phyloP scores from a whole-genome alignment of 2,888 invertebrate species.

The Glaucopsyche alexis region DNA sequence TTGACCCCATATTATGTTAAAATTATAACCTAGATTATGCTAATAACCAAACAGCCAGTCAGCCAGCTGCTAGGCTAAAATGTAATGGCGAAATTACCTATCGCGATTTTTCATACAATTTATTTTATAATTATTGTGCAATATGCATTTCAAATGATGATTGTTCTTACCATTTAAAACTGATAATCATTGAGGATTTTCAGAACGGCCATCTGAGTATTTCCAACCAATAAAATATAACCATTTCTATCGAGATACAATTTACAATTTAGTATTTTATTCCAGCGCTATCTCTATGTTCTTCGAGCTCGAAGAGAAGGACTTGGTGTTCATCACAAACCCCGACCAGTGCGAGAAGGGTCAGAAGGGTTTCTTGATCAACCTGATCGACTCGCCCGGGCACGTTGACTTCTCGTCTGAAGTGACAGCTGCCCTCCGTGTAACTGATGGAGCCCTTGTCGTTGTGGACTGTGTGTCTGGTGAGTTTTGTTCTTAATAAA shows the following conservation, averaged over 20 bases:
- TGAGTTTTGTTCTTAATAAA: constrained; percentile 62
- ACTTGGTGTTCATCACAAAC: constrained; percentile 95
- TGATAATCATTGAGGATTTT: constrained; percentile 68
- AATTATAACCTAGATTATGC: neutral
- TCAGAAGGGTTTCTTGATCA: constrained; percentile 98
- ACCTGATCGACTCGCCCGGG: constrained; percentile 99
- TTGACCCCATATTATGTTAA: neutral
- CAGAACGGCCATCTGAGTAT: constrained; percentile 80
- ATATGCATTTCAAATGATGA: constrained; percentile 61
- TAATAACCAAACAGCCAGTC: neutral
- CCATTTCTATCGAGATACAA: constrained; percentile 19
- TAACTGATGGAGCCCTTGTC: constrained; percentile 99
- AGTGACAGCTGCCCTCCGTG: constrained; percentile 99
- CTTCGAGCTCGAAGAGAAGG: constrained; percentile 97
- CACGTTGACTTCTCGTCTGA: constrained; percentile 99
- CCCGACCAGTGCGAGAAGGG: constrained; percentile 94
- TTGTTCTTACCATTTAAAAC: constrained; percentile 76
- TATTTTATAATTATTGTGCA: neutral
- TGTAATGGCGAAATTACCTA: neutral
- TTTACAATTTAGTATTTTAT: constrained; percentile 23
- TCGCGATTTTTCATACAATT: neutral
- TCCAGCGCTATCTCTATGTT: constrained; percentile 98
- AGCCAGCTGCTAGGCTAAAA: no score
- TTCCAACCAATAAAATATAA: constrained; percentile 2
- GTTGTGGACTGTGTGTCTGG: constrained; percentile 99